Base-by-base conservation (phyloP, 2,113 vertebrate species). In the Sylvilagus bachmani region DNA sequence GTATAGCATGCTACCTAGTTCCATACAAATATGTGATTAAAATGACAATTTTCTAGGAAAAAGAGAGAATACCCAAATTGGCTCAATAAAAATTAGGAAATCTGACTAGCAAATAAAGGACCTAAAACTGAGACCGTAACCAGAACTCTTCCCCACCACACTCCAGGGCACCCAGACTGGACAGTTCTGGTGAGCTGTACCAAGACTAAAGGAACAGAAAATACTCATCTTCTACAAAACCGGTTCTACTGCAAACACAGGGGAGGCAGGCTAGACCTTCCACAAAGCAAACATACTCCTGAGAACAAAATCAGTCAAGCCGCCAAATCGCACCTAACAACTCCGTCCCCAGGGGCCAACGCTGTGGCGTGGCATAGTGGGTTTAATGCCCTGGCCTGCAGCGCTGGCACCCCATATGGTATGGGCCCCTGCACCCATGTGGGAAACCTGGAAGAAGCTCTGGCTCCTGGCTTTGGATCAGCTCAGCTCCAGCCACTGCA, bases 201-300 rank as follows among this genome's bases (percentile, higher is more conserved):
- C 31, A 51, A 80, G 83, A 61, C 55, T 33, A 51, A 89, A 69
- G n/a, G 24, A 53, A 91, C 13, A 89, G 44, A 88, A 93, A 88
- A 80, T n/a, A 29, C 66, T 36, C 12, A 58, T 38, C 84, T 71
- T 80, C 77, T 2, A 88, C 21, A 38, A 81, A 78, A 90, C 85
- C 17, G 12, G 17, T 64, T 36, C n/a, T n/a, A 49, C 7, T 4
- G 62, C 49, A 81, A 29, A 29, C 10, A 61, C 58, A 38, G 29
- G 49, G 64, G 79, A 91, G 31, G 12, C 31, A 31, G 75, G 36
- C 49, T 29, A n/a, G 61, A 53, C 58, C 64, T 69, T 49, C 51
- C 77, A 90, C 88, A 84, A 83, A 83, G 74, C 81, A 87, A 90
- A 84, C 84, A 78, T 7, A 61, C 4, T 78, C 24, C 82, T 38